Conservation (phyloP, 2,888 invertebrate genomes). For the Xanthorhoe designata region DNA sequence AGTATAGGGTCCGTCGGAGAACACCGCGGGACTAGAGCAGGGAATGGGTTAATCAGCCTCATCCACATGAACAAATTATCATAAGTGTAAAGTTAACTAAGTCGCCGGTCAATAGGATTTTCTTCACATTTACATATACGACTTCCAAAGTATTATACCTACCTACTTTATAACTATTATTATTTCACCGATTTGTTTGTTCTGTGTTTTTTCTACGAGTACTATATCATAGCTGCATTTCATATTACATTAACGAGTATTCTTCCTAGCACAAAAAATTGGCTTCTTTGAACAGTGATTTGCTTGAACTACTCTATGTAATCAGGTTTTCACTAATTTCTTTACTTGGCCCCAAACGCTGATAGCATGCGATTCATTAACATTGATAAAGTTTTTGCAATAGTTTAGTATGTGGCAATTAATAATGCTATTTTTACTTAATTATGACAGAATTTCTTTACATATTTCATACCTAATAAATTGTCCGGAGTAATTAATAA, state of each 20-base stretch:
- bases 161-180: too few relatives aligned
- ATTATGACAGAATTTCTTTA: neutral
- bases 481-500: neutral
- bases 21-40: too few relatives aligned
- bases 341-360: neutral
- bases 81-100: too few relatives aligned
- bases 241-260: neutral
- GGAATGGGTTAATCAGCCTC: too few relatives aligned
- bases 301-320: conserved; percentile 13
- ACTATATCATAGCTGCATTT: neutral
- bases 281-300: conserved; percentile 5
- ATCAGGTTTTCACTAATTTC: conserved; percentile 16
- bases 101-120: too few relatives aligned
- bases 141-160: too few relatives aligned
- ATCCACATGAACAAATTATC: too few relatives aligned
- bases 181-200: too few relatives aligned
- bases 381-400: conserved; percentile 14
- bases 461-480: neutral
- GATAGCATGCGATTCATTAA: conserved; percentile 19
- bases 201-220: neutral
- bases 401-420: neutral
- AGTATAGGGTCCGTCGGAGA: too few relatives aligned
- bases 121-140: too few relatives aligned
- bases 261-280: conserved; percentile 6
- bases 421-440: neutral